Evolutionary conservation across 2,888 invertebrate species (phyloP).

Genomic region (Agriopis aurantiaria): DNA sequence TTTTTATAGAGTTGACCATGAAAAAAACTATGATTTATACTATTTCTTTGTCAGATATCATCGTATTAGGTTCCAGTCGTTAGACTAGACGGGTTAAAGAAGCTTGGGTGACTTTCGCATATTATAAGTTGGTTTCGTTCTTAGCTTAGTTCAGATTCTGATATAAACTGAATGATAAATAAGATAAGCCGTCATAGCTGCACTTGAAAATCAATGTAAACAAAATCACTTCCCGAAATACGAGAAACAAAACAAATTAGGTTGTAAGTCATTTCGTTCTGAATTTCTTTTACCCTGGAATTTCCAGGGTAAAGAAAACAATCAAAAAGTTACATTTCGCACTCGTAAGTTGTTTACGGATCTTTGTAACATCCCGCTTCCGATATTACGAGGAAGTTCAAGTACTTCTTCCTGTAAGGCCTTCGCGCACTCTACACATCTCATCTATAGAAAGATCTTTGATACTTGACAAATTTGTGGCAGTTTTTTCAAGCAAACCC

Average conservation of each 20-base stretch:
- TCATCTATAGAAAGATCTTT: not conserved
- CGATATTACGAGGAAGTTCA: constrained; percentile 35
- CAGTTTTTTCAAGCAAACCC: too few species aligned
- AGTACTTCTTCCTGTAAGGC: constrained; percentile 31
- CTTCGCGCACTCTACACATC: constrained; percentile 14
- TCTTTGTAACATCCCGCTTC: constrained; percentile 25
- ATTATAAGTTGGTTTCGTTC: too few species aligned
- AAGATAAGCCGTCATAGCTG: too few species aligned
- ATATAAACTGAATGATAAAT: too few species aligned
- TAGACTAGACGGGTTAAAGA: too few species aligned
- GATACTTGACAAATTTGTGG: too few species aligned
- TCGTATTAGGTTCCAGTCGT: too few species aligned
- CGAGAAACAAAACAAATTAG: not conserved
- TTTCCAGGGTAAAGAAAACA: constrained; percentile 7
- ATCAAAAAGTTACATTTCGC: constrained; percentile 17
- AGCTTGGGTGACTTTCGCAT: too few species aligned
- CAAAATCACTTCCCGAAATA: not conserved
- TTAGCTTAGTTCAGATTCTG: too few species aligned
- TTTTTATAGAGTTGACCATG: too few species aligned
- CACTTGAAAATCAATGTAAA: not conserved
- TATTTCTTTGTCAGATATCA: too few species aligned
- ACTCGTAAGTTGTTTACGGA: constrained; percentile 29
- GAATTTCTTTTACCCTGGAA: not conserved
- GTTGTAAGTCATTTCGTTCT: constrained; percentile 1
- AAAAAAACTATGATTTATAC: too few species aligned